A percentile compares a stretch with the other conserved stretches of the same genome.
Evolutionary conservation across 2,888 invertebrate species (phyloP).

Genomic region (Theodoxus fluviatilis): DNA sequence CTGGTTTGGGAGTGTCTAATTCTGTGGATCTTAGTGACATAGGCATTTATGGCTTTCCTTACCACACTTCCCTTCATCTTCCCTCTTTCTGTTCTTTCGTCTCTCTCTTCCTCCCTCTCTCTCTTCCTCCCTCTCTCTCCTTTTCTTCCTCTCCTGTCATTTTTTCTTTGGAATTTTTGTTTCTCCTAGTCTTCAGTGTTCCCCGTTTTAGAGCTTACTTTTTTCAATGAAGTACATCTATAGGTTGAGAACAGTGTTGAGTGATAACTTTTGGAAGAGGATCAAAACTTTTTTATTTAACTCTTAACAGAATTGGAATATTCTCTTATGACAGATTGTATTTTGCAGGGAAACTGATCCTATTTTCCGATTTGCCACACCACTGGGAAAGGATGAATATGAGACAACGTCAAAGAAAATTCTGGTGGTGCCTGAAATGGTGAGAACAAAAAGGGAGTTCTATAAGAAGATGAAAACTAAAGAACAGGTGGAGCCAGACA

Average conservation of each 20-base stretch:
- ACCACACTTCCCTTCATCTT: too few relatives aligned
- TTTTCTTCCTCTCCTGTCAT: too few relatives aligned
- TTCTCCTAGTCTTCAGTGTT: neutral
- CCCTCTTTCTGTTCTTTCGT: too few relatives aligned
- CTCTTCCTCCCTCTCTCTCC: too few relatives aligned
- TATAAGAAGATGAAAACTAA: neutral
- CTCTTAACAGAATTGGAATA: neutral
- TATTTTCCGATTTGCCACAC: slow-evolving; percentile 82
- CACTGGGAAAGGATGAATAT: slow-evolving; percentile 76
- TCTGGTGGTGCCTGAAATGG: slow-evolving; percentile 34
- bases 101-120: too few relatives aligned
- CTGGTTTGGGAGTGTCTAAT: too few relatives aligned
- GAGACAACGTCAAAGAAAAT: slow-evolving; percentile 77
- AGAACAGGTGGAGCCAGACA: neutral
- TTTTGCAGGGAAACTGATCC: slow-evolving; percentile 76
- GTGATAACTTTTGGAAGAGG: neutral
- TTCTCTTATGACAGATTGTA: slow-evolving; percentile 18
- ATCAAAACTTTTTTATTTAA: neutral
- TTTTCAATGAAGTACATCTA: neutral
- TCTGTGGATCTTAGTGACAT: too few relatives aligned
- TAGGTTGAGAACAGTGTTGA: neutral
- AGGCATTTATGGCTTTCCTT: too few relatives aligned
- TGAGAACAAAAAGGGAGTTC: neutral
- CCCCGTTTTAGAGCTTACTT: neutral
- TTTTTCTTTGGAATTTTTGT: neutral